Evolutionary conservation across 2,888 invertebrate species (phyloP), one percentile per base, ranked within the genome.

Genomic region (Deladenus siricidicola): DNA sequence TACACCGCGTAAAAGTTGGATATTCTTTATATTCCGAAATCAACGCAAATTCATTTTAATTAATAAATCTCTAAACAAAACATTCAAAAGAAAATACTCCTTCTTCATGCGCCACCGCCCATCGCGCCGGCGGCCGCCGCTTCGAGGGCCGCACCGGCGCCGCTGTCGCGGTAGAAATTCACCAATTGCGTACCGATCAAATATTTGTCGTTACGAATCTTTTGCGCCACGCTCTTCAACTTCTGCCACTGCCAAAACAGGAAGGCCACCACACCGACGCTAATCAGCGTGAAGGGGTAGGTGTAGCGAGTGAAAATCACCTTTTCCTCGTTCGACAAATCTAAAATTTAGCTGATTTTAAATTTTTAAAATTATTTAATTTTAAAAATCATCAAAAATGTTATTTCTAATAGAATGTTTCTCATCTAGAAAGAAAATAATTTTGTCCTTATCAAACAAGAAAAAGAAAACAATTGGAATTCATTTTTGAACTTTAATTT

Each of bases 161-260:
- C 34, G 8, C 50, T 60, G 30, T 67, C 70, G 19, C 70, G 61
- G 48, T 67, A 67, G 21, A 67, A 98, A 83, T 98, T 98, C 29
- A 96, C 94, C 69, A 98, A 85, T 70, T 93, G 85, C 76, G 92
- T 89, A 57, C 63, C 45, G 21, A 62, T 39, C n/a, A 60, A 34
- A n/a, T 61, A 94, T 83, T 94, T 96, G 82, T 96, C 96, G 82
- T 98, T 96, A 83, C 94, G 93, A 78, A 98, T 98, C 81, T 93
- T 93, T 80, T 94, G 90, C 80, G 94, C 94, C 21, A 98, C 83
- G 76, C 90, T 89, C 76, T 86, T 87, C 83, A 98, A 90, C 80
- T 96, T 94, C 58, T 88, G 86, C 60, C 92, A 86, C 85, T 96
- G 90, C 77, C 92, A 87, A 65, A 85, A 84, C 58, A 89, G 83